Evolutionary conservation across 2,797 vertebrate genomes (phyloP), one percentile per base, ranked within the genome.

Genomic region (Urophycis tenuis): DNA sequence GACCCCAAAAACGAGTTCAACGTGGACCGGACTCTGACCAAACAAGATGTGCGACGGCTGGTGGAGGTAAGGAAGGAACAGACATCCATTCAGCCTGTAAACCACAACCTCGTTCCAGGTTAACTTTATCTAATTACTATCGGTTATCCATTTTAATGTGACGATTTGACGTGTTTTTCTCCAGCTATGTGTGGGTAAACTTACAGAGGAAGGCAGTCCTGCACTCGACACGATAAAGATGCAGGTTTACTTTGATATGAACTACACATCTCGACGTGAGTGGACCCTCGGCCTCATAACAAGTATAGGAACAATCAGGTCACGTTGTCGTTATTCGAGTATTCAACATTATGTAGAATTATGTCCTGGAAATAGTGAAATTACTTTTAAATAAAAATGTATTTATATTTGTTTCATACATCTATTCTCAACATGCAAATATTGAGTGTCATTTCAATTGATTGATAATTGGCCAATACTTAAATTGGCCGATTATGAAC

Each of bases 221-320:
- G 93, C 95, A 34, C 85, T 97, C 36, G 94, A 96, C 88, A 98
- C 97, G 1, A 95, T 98, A 87, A 96, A 96, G 92, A 98, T 99
- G 97, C 97, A 99, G 83, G 92, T 96, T 86, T 94, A 94, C 85
- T 98, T 99, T 90, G 94, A 96, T 81, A 91, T 91, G 90, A 96
- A 94, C 86, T 97, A 98, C 81, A 92, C 93, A 80, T 93, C 87
- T 39, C 87, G 92, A 91, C 91, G 97, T 99, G 91, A 92, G 93
- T 92, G 7, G 31, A 2, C 2, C 19, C 3, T 15, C n/a, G 31
- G 30, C 2, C 8, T 71, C 36, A 60, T 70, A 12, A 17, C 22
- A n/a, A 8, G 10, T 17, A 9, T 2, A 64, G 22, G 2, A 6
- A 30, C 17, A 15, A 49, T 29, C 5, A 11, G 22, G 2, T 31